Base-by-base conservation (phyloP, 2,113 vertebrate species). In the Nycticorax nycticorax region DNA sequence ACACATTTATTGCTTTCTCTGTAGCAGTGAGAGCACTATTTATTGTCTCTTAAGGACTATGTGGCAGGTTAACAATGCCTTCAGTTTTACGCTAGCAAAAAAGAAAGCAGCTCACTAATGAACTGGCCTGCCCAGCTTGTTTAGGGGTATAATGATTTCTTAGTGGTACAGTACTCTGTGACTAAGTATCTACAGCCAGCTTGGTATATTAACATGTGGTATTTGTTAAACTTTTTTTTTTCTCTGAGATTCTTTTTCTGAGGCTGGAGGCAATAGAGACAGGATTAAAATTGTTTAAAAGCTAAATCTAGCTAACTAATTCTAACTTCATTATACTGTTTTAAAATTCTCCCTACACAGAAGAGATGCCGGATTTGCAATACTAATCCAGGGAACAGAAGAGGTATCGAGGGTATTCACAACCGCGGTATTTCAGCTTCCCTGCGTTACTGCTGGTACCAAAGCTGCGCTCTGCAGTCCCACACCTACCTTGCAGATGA, bases 401-500 rank as follows among this genome's bases (percentile, higher is more conserved):
- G 28, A n/a, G 50, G 66, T 39, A 82, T 18, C 8, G 14, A 88
- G 64, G 26, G 18, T 15, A 12, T 74, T 85, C 56, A 80, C 24
- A 74, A 26, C 8, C 19, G 4, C 0, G 1, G 43, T 62, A 88
- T 73, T 95, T 83, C 97, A 97, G 97, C 74, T 97, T 97, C 95
- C 94, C 91, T 88, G 96, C 33, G 6, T 94, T 95, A 89, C 97
- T 92, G 92, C 96, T 97, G 95, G 94, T 89, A 89, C 97, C 95
- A 94, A 95, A 97, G 96, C 95, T 91, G 66, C 71, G 66, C 88
- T 93, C 94, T 94, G 93, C 53, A 89, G 45, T 69, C 68, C 69
- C 81, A 91, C 68, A 97, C 98, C 98, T 98, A 99, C 99, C 99
- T 99, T 99, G 99, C 98, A 99, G 99, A 98, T 99, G 99, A 97